Evolutionary conservation across 2,113 vertebrate species (phyloP), one percentile per base, ranked within the genome.

Genomic region (Dolichallabes microphthalmus): DNA sequence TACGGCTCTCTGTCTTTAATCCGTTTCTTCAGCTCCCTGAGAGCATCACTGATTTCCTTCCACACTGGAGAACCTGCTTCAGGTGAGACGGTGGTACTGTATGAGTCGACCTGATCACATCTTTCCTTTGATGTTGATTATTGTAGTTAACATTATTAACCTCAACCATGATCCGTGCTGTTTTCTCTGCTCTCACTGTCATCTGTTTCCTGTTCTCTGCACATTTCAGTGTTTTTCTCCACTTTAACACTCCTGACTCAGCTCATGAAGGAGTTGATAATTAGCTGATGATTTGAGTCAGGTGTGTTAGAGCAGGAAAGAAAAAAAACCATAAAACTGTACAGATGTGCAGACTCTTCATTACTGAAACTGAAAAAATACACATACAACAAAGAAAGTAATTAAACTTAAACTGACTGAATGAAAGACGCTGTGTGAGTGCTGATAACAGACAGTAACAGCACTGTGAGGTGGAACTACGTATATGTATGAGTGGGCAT

Each of bases 231-330:
- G 64, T 66, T 66, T 39, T 39, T 22, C 68, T 71, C 32, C 66
- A 69, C 68, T 71, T 35, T 39, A 20, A 39, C 32, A 22, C 32
- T 0, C 73, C 73, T 75, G 73, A 75, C 39, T 75, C 73, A 50
- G 73, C 39, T 75, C 45, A 75, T 75, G 22, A 50, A 75, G 73
- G 45, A 75, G 73, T 10, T n/a, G 22, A 52, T 75, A 50, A 75
- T 75, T n/a, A 75, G 45, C 25, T 75, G 73, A 15, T 52, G 73
- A 50, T 50, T 15, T 52, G 39, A 50, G 45, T n/a, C 20, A 50
- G 73, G 39, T 50, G 39, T 75, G 39, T 27, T 50, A 75, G 5
- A 9, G 71, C 39, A n/a, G 25, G 5, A 27, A 9, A 73, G 7
- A 45, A 8, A 45, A 8, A 45, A 35, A 52, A 50, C n/a, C 30